Base-by-base conservation (phyloP, 2,888 invertebrate genomes). In the Euzophera pinguis region DNA sequence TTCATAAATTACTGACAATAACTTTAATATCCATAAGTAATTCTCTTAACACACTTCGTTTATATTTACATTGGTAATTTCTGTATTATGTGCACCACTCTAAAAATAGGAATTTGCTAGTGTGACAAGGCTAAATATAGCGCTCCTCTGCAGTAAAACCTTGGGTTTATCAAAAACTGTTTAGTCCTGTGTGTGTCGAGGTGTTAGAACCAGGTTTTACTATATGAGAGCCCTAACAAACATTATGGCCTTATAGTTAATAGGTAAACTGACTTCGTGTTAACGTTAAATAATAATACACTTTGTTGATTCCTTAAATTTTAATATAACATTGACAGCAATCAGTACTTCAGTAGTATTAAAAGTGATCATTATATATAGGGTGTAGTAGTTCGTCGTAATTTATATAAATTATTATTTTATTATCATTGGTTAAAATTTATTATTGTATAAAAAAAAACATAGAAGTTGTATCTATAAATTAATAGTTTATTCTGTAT, bases 301-400 rank as follows among this genome's bases (percentile, higher is more conserved):
- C 73, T 80, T 73, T 53, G 78, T 85, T 80, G 69, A 77, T 81
- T 81, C 73, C 73, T 77, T 82, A 84, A 86, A 84, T 77, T 87
- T 84, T 86, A 86, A 77, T 88, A 80, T 84, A 77, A 76, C 76
- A 78, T 73, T 81, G 83, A 84, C 85, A 85, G 81, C 80, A 75
- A 81, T 81, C 80, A 76, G 87, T 87, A 89, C 89, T 89, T 90
- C 85, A 87, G 81, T 90, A 90, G 89, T 90, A 88, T 90, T 89
- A 84, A 86, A 85, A 83, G 82, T 89, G 86, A 86, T 88, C 83
- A 86, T 83, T 73, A 75, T 82, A 83, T 78, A 65, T 66, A 73
- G 71, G 71, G 71, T 75, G 75, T 83, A 83, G 82, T 84, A 77
- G 75, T 72, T 79, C 82, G 72, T 81, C 42, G 68, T 84, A 79